Evolutionary conservation across 2,113 vertebrate genomes (phyloP), one percentile per base, ranked within the genome.

Genomic region (Echinops telfairi): DNA sequence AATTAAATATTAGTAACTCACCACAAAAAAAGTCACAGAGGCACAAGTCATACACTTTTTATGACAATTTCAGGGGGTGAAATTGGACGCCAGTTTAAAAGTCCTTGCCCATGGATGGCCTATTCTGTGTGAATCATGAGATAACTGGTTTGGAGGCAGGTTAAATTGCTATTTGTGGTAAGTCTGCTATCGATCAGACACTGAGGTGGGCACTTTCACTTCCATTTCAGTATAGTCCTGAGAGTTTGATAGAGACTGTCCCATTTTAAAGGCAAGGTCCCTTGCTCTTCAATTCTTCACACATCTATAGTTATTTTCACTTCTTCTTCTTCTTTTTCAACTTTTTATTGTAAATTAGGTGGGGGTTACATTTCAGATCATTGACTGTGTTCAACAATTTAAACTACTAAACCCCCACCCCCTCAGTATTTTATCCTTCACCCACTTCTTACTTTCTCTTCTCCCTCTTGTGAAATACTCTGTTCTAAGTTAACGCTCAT

Each of bases 1-100:
- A 91, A 83, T 84, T 75, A 83, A 93, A 78, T 58, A 20, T 79
- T 27, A 64, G 23, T 66, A 86, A 84, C 47, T 70, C 58, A 14
- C 19, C 12, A n/a, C 19, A 86, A 36, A 70, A 83, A 90, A 84
- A 80, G 16, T 14, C 33, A 58, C 19, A 89, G 29, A 38, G n/a
- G 5, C 33, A 71, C 38, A 57, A 36, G 6, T 19, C 4, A 70
- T 80, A 47, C 5, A 73, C 62, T 29, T 86, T 93, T 91, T 85
- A 82, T 71, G 76, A 66, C 64, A 66, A 85, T 40, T 57, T 86
- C 53, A 75, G 8, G 47, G 23, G 77, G 3, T 57, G 27, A 12
- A 47, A 53, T 53, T 47, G 4, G 3, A 62, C 25, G 76, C 83
- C 33, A 31, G 22, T 1, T 83, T 73, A 83, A 86, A 57, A 76